Conservation (phyloP, 2,113 vertebrate species). For the Pongo abelii region DNA sequence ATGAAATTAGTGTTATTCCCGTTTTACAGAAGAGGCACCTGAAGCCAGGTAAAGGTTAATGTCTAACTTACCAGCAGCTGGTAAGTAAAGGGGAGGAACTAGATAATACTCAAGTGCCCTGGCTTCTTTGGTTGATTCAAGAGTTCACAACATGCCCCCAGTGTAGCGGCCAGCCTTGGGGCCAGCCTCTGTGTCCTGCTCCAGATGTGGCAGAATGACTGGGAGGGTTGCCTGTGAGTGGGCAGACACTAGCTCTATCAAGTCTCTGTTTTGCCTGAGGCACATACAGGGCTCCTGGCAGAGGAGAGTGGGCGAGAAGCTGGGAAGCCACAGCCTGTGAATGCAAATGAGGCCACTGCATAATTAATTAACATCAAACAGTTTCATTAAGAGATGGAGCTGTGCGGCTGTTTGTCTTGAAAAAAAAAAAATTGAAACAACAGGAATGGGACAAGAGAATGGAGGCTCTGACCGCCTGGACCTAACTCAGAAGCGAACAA, state of each 20-base stretch:
- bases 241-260: not conserved
- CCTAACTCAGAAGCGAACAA: not conserved
- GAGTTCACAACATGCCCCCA: not conserved
- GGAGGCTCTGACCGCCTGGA: not conserved
- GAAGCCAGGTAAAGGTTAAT: not conserved
- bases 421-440: constrained; percentile 37
- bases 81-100: not conserved
- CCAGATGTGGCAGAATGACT: not conserved
- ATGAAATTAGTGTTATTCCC: too few species aligned
- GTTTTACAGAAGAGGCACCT: not conserved
- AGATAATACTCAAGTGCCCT: not conserved
- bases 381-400: constrained; percentile 83
- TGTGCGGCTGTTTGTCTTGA: constrained; percentile 76
- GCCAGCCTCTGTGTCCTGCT: not conserved
- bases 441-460: constrained; percentile 34
- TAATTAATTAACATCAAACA: constrained; percentile 86
- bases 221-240: not conserved
- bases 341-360: constrained; percentile 82
- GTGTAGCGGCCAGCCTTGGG: not conserved
- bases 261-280: constrained; percentile 74
- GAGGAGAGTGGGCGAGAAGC: constrained; percentile 51
- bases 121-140: not conserved
- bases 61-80: not conserved
- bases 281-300: constrained; percentile 67
- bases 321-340: constrained; percentile 57